Evolutionary conservation across 1,140 invertebrate species (phyloP), one percentile per base, ranked within the genome.

Genomic region (Drosophila obscura): DNA sequence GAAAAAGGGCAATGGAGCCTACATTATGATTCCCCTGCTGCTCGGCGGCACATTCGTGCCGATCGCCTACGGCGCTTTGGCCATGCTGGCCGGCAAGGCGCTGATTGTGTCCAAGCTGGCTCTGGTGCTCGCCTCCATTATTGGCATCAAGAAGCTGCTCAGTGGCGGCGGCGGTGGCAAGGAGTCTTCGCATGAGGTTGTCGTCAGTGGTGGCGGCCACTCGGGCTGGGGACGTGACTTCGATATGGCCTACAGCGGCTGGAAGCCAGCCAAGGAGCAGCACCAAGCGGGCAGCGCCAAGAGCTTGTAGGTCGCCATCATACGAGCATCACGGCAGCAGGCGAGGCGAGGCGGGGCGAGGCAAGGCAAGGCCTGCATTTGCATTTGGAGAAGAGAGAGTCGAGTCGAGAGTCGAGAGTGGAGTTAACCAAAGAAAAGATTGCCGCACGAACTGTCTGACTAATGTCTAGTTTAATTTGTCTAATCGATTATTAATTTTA

Each of bases 61-160:
- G 1, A 91, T 97, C 26, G 96, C 96, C 4, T 94, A 96, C 46
- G 96, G 96, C 49, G 95, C 95, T 3, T 91, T 97, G 5, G 96
- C 96, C 4, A 93, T 97, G 13, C 90, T 97, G 31, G 96, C 96
- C 19, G 96, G 96, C 62, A 97, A 97, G 91, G 96, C 96, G 39
- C 92, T 97, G 39, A 96, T 97, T 77, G 95, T 97, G 50, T 96
- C 95, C 81, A 97, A 97, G 87, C 91, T 97, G 46, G 96, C 96
- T 6, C 90, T 97, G 35, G 95, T 96, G 0, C 92, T 97, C 22
- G 96, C 96, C 31, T 95, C 95, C 59, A 96, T 97, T 69, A 96
- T 97, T 59, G 96, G 96, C 1, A 92, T 97, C 78, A 97, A 96
- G 93, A 96, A 96, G 82, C 93, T 97, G 1, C 92, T 96, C 13